Evolutionary conservation across 2,113 vertebrate species (phyloP).

Genomic region (Todiramphus chloris): DNA sequence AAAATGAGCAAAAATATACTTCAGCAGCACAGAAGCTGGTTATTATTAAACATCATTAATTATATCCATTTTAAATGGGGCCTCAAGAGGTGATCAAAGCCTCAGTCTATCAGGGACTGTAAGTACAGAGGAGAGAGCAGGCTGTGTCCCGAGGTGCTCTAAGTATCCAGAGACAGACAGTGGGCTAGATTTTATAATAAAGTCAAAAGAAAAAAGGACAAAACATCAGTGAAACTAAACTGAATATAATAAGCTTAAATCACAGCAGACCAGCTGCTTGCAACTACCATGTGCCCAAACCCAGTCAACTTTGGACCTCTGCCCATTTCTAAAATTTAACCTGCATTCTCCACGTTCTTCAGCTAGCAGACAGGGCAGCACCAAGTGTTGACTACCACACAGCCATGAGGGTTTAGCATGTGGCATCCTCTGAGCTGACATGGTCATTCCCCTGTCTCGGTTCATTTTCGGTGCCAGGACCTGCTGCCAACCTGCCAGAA

Average conservation of each 20-base stretch:
- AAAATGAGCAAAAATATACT: not conserved
- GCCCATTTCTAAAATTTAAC: not conserved
- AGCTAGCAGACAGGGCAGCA: not conserved
- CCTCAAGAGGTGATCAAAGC: not conserved
- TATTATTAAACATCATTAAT: not conserved
- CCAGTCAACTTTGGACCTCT: not conserved
- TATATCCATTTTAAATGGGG: not conserved
- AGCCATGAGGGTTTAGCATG: rapidly evolving
- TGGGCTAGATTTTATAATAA: not conserved
- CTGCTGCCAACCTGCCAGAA: constrained; percentile 26
- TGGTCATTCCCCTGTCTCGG: not conserved
- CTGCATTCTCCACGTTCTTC: not conserved
- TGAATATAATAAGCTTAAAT: not conserved
- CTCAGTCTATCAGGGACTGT: not conserved
- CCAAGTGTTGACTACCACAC: not conserved
- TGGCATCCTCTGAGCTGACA: not conserved
- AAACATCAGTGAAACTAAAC: not conserved
- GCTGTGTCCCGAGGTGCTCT: not conserved
- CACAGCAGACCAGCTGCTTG: not conserved
- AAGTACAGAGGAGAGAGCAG: rapidly evolving
- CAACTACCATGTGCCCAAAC: not conserved
- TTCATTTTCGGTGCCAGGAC: not conserved
- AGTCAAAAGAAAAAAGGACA: not conserved
- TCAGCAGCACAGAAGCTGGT: not conserved
- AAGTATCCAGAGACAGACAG: not conserved